Base-by-base conservation (phyloP, 2,888 invertebrate genomes). In the Mythimna impura region DNA sequence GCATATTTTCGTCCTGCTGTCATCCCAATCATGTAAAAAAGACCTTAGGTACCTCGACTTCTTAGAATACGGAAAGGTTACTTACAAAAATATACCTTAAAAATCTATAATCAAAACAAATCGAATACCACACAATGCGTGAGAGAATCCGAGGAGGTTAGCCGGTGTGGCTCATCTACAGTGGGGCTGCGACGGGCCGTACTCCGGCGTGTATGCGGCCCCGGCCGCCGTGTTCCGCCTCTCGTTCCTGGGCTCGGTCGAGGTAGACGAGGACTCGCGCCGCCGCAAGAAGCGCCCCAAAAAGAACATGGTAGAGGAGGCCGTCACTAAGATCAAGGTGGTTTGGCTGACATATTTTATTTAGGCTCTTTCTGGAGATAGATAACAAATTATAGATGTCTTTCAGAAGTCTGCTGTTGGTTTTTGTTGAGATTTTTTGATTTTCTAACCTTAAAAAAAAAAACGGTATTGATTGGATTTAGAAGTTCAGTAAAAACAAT, bases 241-340 rank as follows among this genome's bases (percentile, higher is more conserved):
- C 88, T 97, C 97, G 90, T 98, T 98, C 97, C 97, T 98, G 93
- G 98, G 98, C 94, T 98, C 98, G 90, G 97, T 98, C 93, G 98
- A 98, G 96, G 98, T 98, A 93, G 98, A 98, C 93, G 98, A 98
- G 97, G 98, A 98, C 97, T 97, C 97, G 91, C 96, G 97, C 88
- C 96, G 97, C 89, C 96, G 98, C 90, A 97, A 98, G 94, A 97
- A 97, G 94, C 96, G 98, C 90, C 97, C 97, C 96, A 98, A 98
- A 97, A 98, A 98, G 97, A 97, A 97, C 96, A 98, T 98, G 98
- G 98, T 98, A 91, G 98, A 98, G 96, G 98, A 98, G 94, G 98
- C 98, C 89, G 98, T 98, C 96, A 97, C 97, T 95, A 98, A 98
- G 96, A 98, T 98, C 93, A 98, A 98, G 98, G 98, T 98, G 97